Conservation (phyloP, 1,140 invertebrate species). For the Dendrolimus punctatus region DNA sequence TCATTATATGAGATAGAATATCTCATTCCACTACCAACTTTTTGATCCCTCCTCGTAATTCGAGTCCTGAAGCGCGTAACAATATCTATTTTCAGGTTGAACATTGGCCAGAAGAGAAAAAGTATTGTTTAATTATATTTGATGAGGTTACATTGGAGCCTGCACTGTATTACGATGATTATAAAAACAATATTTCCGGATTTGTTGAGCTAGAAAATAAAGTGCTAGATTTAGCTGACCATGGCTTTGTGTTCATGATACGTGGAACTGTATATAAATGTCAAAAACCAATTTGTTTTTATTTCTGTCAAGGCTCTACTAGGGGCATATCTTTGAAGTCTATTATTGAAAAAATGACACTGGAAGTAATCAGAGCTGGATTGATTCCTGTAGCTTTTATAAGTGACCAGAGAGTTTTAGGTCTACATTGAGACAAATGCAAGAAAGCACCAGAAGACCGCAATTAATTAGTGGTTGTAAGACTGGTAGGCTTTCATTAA, state of each 20-base stretch:
- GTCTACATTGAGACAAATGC: no score
- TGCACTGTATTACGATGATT: constrained; percentile 11
- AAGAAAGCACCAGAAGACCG: no score
- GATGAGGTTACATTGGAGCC: constrained; percentile 17
- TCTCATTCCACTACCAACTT: no score
- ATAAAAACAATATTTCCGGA: constrained; percentile 5
- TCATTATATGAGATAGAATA: no score
- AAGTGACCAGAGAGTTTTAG: background rate
- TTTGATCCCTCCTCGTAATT: no score
- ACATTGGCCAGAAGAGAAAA: constrained; percentile 9
- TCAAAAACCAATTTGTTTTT: constrained; percentile 15
- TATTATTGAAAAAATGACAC: constrained; percentile 11
- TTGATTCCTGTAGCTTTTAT: constrained; percentile 5
- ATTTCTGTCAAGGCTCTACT: constrained; percentile 15
- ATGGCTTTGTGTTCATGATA: constrained; percentile 13
- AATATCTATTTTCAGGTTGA: no score
- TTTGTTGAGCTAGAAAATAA: background rate
- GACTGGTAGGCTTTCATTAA: no score
- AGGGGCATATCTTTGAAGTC: constrained; percentile 6
- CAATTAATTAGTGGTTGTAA: no score
- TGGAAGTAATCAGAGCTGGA: background rate
- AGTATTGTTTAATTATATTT: constrained; percentile 17
- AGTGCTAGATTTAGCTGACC: constrained; percentile 8
- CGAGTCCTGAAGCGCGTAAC: no score
- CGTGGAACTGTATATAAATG: constrained; percentile 15